phyloP scores from a whole-genome alignment of 2,113 vertebrate species.

The Galbula dea region DNA sequence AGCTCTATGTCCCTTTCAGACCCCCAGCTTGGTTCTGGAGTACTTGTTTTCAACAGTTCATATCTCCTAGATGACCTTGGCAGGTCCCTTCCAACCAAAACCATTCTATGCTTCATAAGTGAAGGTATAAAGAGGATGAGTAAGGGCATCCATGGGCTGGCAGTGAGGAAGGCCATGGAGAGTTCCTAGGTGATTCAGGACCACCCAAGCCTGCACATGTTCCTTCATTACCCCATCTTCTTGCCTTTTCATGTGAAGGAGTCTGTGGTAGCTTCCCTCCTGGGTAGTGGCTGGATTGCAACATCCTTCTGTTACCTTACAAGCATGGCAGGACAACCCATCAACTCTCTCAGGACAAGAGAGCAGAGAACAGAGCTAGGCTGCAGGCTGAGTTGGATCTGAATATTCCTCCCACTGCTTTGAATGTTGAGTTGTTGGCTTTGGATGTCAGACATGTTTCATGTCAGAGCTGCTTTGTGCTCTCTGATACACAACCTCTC shows the following conservation, averaged over 20 bases:
- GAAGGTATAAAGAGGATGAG: neutral
- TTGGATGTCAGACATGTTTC: accelerated
- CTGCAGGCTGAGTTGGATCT: neutral
- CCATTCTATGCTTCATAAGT: too few relatives aligned
- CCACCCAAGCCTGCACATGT: accelerated
- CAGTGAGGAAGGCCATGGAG: neutral
- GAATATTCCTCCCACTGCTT: neutral
- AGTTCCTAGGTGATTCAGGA: neutral
- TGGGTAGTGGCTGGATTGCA: neutral
- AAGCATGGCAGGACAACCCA: neutral
- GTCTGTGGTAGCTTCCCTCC: neutral
- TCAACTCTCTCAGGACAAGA: neutral
- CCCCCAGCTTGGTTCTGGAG: neutral
- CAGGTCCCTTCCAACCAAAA: too few relatives aligned
- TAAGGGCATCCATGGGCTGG: neutral
- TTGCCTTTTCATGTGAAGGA: accelerated
- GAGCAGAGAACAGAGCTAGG: neutral
- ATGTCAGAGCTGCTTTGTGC: neutral
- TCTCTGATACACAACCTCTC: neutral
- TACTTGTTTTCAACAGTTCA: neutral
- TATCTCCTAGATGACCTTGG: too few relatives aligned
- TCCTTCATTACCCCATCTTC: neutral
- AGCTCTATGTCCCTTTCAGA: neutral
- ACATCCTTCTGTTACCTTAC: neutral
- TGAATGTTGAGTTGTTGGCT: neutral